These are phyloP conservation scores for Stratiomys singularior DNA, from an alignment of 2,888 invertebrate species.

Conservation along the genomic window DNA sequence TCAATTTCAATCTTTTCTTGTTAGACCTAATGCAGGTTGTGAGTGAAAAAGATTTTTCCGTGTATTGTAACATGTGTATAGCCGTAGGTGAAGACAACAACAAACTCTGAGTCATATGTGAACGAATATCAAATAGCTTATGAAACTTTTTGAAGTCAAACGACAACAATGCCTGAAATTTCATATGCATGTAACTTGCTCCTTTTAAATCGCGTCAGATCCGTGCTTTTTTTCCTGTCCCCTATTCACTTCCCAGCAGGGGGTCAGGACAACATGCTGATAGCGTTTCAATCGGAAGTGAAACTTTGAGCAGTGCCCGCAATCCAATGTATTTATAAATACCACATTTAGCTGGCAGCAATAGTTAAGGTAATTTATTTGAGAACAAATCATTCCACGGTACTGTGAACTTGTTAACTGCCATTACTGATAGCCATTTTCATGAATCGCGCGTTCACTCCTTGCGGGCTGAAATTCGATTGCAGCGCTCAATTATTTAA, in stretches of 20 bases:
- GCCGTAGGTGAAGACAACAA: no score
- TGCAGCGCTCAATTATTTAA: not conserved
- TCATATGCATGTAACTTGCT: no score
- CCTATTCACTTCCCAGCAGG: not conserved
- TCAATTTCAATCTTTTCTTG: no score
- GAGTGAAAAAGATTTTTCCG: no score
- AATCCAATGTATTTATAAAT: not conserved
- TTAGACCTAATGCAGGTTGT: no score
- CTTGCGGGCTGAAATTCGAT: not conserved
- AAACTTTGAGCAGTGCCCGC: not conserved
- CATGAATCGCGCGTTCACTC: not conserved
- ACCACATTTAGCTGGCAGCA: not conserved
- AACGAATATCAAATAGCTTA: no score
- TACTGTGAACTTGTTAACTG: conserved; percentile 32
- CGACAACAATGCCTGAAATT: no score
- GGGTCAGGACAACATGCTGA: not conserved
- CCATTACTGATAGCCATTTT: not conserved
- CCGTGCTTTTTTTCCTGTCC: not conserved
- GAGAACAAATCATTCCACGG: not conserved
- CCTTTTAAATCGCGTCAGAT: not conserved
- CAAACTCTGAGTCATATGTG: no score
- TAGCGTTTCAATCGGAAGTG: not conserved
- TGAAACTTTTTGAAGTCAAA: no score
- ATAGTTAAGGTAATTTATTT: conserved; percentile 10
- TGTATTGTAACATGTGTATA: no score